Percentiles rank a stretch among this genome's conserved stretches.
These are phyloP conservation scores for Athene noctua DNA, from an alignment of 2,113 vertebrate genomes.

Conservation along the genomic window DNA sequence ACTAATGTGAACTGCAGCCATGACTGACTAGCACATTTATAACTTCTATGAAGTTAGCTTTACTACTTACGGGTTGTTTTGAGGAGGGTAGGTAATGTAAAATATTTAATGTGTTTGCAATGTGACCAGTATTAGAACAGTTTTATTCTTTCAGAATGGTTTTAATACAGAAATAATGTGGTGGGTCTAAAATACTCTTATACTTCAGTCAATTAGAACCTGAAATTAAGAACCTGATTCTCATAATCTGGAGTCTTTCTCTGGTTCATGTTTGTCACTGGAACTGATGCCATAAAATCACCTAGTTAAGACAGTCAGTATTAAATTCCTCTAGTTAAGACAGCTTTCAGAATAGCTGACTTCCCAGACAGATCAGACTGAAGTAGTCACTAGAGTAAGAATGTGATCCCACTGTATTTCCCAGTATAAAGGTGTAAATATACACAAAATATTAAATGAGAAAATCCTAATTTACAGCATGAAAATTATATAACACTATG, in stretches of 20 bases:
- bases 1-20: background rate
- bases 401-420: background rate
- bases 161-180: background rate
- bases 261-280: background rate
- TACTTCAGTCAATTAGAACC: background rate
- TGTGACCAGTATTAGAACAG: background rate
- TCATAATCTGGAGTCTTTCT: background rate
- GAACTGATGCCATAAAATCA: background rate
- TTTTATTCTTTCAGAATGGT: background rate
- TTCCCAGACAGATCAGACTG: background rate
- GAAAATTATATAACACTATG: background rate
- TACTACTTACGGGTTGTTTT: background rate
- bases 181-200: background rate
- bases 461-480: background rate
- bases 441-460: background rate
- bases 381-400: background rate
- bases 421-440: background rate
- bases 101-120: background rate
- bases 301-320: background rate
- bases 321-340: background rate
- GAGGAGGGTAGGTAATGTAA: background rate
- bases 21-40: background rate
- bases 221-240: background rate
- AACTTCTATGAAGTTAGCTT: background rate
- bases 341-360: background rate